phyloP scores from a whole-genome alignment of 2,797 vertebrate genomes.

The Eremophila alpestris region DNA sequence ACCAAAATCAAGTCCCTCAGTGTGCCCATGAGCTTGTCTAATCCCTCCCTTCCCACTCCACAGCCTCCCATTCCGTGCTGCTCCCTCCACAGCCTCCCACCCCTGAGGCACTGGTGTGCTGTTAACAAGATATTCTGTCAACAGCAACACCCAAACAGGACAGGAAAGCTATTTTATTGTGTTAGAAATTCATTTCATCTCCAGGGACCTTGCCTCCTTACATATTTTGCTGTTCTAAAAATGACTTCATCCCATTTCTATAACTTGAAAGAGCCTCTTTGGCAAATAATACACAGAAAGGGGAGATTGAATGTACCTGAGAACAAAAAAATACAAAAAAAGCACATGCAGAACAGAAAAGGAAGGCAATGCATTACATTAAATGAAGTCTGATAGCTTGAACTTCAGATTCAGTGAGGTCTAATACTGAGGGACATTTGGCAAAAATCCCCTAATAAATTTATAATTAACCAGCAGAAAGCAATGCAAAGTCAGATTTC shows the following conservation, averaged over 20 bases:
- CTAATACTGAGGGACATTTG: background rate
- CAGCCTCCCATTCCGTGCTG: background rate
- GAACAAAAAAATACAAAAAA: constrained; percentile 5
- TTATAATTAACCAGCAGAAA: constrained; percentile 44
- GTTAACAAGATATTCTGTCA: background rate
- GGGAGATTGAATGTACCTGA: constrained; percentile 13
- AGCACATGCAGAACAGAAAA: background rate
- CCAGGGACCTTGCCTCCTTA: constrained; percentile 24
- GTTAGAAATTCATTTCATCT: constrained; percentile 3
- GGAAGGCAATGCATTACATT: background rate
- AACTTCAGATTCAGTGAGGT: constrained; percentile 1
- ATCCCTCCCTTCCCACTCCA: background rate
- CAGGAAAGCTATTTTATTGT: background rate
- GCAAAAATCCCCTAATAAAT: constrained; percentile 26
- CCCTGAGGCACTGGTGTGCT: background rate
- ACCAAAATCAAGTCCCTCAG: background rate
- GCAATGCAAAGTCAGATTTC: background rate
- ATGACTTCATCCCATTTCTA: constrained; percentile 24
- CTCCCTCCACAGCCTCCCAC: background rate
- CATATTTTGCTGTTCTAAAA: constrained; percentile 51
- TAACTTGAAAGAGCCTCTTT: constrained; percentile 34
- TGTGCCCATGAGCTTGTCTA: rapidly evolving
- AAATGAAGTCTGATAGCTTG: constrained; percentile 7
- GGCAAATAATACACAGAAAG: constrained; percentile 13
- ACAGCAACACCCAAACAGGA: background rate